Base-by-base conservation (phyloP, 1,140 invertebrate species). In the Chymomyza costata region DNA sequence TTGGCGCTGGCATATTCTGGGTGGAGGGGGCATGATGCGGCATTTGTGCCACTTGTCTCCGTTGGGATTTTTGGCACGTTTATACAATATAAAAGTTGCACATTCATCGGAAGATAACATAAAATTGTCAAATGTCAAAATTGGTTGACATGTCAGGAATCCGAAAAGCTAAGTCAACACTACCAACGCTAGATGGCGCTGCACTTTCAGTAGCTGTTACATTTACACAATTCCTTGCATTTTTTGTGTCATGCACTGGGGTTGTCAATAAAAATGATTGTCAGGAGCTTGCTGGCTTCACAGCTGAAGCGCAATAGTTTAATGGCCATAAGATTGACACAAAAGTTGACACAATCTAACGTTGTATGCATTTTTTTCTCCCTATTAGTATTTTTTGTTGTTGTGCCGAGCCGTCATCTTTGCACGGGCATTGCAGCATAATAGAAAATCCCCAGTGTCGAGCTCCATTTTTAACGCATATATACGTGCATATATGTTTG, bases 281-380 rank as follows among this genome's bases (percentile, higher is more conserved):
- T n/a, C n/a, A n/a, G n/a, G n/a, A n/a, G n/a, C n/a, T n/a, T n/a
- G n/a, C n/a, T n/a, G n/a, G n/a, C n/a, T 25, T 3, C 21, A 5
- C 21, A 25, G 21, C 37, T 61, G 43, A 34, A 68, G 57, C 54
- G 62, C 37, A 57, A 58, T 57, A 66, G 62, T 78, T 76, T 76
- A 76, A 76, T 76, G 66, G 66, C 41, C 62, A 59, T 55, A 71
- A 53, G 70, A 78, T 76, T 71, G 66, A 59, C 57, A 62, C 55
- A 16, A 55, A 65, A 70, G 62, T 58, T 56, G 61, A 53, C 70
- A 78, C 51, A 78, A 65, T 76, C 50, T 34, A 38, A 34, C 43
- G 48, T 43, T 48, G 40, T 38, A n/a, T n/a, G 21, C 21, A 56
- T 34, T 44, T 41, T 44, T 41, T 43, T 44, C 11, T 28, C 34